These are phyloP conservation scores for Artibeus jamaicensis DNA, from an alignment of 2,797 vertebrate species.

Conservation along the genomic window DNA sequence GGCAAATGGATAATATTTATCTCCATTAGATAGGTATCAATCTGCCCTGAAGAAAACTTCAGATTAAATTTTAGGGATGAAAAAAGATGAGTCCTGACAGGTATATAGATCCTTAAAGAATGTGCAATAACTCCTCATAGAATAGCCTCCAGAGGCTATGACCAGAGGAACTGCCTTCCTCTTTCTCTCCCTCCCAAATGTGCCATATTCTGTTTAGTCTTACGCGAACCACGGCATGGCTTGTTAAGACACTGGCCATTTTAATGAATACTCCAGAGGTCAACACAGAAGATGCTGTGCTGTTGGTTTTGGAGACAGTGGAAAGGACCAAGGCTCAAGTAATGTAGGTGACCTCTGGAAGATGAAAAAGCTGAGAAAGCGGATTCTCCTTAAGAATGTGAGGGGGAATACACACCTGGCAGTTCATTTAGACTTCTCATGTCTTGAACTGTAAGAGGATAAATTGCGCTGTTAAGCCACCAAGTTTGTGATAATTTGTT, in stretches of 20 bases:
- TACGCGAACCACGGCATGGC: conserved; percentile 63
- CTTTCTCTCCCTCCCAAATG: conserved; percentile 47
- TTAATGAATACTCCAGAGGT: conserved; percentile 51
- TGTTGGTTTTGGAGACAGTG: not conserved
- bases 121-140: not conserved
- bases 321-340: not conserved
- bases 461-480: not conserved
- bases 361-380: not conserved
- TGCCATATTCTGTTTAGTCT: conserved; percentile 46
- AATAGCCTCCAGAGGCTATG: conserved; percentile 42
- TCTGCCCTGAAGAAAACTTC: not conserved
- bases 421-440: not conserved
- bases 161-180: conserved; percentile 65
- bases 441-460: not conserved
- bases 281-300: not conserved
- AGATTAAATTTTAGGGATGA: not conserved
- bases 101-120: not conserved
- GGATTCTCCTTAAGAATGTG: not conserved
- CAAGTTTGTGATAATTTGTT: not conserved
- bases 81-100: conserved; percentile 10
- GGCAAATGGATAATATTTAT: not conserved
- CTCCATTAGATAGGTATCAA: not conserved
- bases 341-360: not conserved
- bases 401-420: not conserved
- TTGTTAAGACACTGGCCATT: conserved; percentile 49